These are phyloP conservation scores for Silurus lanzhouensis DNA, from an alignment of 2,797 vertebrate species.

Conservation along the genomic window DNA sequence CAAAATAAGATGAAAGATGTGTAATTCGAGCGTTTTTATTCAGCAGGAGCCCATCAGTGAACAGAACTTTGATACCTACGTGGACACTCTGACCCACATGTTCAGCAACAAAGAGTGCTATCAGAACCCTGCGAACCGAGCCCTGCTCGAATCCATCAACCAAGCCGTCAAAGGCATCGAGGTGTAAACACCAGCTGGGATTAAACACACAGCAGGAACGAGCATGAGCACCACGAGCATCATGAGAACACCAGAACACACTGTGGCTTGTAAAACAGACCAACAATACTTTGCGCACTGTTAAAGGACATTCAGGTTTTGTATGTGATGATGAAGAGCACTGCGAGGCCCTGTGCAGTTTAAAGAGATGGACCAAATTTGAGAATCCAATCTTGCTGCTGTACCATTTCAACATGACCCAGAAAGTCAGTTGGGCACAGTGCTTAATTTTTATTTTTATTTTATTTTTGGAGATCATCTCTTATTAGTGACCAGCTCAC, in stretches of 20 bases:
- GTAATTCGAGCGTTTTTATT: not conserved
- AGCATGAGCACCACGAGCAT: constrained; percentile 39
- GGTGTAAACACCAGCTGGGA: constrained; percentile 74
- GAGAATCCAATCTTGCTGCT: constrained; percentile 59
- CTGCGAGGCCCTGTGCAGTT: constrained; percentile 36
- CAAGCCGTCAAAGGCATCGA: constrained; percentile 98
- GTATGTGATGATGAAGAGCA: constrained; percentile 48
- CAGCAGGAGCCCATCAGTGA: constrained; percentile 93
- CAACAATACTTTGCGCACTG: constrained; percentile 57
- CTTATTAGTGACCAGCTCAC: constrained; percentile 54
- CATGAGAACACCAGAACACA: constrained; percentile 48
- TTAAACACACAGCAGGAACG: constrained; percentile 28
- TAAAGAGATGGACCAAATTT: constrained; percentile 55
- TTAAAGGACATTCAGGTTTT: constrained; percentile 64
- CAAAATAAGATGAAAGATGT: not conserved
- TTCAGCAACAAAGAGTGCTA: constrained; percentile 98
- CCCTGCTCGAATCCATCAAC: constrained; percentile 96
- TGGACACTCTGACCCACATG: constrained; percentile 96
- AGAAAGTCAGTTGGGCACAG: constrained; percentile 42
- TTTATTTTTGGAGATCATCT: constrained; percentile 48
- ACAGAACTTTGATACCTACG: constrained; percentile 94
- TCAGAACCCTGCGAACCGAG: constrained; percentile 96
- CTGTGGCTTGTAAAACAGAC: constrained; percentile 57
- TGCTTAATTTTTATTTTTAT: constrained; percentile 38
- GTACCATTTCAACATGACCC: constrained; percentile 45